Percentiles rank a stretch among this genome's conserved stretches.
phyloP scores from a whole-genome alignment of 2,888 invertebrate species.

The Hirtodrosophila confusa region DNA sequence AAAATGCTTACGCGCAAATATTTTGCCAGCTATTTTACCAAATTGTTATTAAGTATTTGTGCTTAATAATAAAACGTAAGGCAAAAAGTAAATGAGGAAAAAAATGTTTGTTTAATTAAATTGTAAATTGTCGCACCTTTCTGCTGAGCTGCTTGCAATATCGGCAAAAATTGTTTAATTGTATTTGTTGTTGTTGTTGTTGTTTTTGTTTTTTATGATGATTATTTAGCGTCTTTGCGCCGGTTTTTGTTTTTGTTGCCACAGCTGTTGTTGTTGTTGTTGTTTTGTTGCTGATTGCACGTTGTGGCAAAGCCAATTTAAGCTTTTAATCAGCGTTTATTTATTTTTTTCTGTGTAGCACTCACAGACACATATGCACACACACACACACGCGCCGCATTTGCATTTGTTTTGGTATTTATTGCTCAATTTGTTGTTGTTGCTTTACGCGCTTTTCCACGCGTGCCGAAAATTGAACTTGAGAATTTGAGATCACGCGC shows the following conservation, averaged over 20 bases:
- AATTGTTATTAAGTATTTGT: conserved; percentile 27
- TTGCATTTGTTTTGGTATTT: conserved; percentile 32
- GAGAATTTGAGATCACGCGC: conserved; percentile 28
- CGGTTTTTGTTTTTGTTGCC: conserved; percentile 19
- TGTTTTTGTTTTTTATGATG: conserved; percentile 31
- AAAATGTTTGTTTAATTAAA: conserved; percentile 36
- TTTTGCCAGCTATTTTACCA: background rate
- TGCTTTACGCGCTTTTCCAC: conserved; percentile 23
- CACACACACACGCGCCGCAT: conserved; percentile 10
- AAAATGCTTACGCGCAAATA: conserved; percentile 16
- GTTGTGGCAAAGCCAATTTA: conserved; percentile 52
- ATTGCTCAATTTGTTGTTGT: conserved; percentile 21
- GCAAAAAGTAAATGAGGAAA: conserved; percentile 2
- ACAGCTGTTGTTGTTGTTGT: conserved; percentile 11
- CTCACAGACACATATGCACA: conserved; percentile 10
- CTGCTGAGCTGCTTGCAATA: conserved; percentile 52
- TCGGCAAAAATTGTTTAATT: conserved; percentile 43
- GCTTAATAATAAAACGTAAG: conserved; percentile 1
- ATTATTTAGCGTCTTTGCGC: conserved; percentile 52
- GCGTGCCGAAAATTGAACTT: conserved; percentile 26
- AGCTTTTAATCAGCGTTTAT: conserved; percentile 51
- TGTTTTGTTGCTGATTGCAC: conserved; percentile 20
- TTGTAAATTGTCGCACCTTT: conserved; percentile 64
- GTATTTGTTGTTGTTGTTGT: conserved; percentile 18
- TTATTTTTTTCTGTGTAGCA: background rate